These are phyloP conservation scores for Centropyge bicolor DNA, from an alignment of 2,797 vertebrate species.

Conservation along the genomic window DNA sequence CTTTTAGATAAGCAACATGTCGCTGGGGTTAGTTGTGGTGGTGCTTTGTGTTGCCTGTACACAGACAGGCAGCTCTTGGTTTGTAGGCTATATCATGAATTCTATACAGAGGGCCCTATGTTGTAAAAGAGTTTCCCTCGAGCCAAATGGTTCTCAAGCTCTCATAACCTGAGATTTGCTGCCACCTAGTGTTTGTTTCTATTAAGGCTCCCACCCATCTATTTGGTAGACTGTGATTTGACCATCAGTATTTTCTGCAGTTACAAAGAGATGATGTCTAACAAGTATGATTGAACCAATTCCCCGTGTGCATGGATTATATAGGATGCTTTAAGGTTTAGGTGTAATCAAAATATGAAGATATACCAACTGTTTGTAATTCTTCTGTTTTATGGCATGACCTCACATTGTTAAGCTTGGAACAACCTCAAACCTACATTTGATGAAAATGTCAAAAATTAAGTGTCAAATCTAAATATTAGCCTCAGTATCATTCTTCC, in stretches of 20 bases:
- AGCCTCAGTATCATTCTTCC: neutral
- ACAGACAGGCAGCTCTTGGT: no score
- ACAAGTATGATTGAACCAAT: neutral
- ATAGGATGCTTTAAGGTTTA: no score
- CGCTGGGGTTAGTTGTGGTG: neutral
- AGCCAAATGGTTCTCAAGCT: neutral
- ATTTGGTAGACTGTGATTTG: neutral
- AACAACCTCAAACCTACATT: neutral
- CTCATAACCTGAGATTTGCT: conserved; percentile 38
- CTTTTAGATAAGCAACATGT: conserved; percentile 26
- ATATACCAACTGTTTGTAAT: neutral
- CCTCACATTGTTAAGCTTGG: neutral
- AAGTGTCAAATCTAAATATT: neutral
- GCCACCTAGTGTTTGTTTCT: conserved; percentile 63
- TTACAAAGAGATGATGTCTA: neutral
- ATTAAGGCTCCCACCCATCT: neutral
- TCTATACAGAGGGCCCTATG: neutral
- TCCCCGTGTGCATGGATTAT: neutral
- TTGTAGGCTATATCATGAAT: neutral
- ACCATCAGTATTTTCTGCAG: conserved; percentile 3
- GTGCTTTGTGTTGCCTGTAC: neutral
- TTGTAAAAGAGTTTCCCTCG: neutral
- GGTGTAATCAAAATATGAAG: neutral
- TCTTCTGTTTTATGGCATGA: neutral
- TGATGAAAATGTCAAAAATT: neutral